phyloP scores from a whole-genome alignment of 1,140 invertebrate species.

The Macrocentrus cingulum region DNA sequence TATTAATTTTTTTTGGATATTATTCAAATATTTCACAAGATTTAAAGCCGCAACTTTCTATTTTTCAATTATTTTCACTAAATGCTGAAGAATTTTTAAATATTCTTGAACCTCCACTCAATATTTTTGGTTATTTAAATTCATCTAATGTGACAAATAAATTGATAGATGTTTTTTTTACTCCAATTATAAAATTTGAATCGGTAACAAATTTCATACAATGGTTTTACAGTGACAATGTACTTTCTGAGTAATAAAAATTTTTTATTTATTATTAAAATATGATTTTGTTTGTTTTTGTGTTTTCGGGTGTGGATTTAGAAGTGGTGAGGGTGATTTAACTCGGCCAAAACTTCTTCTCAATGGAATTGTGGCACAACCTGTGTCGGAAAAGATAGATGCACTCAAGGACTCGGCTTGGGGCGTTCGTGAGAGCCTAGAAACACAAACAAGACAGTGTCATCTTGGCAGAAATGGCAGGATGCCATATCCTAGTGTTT shows the following conservation, averaged over 20 bases:
- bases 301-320: constrained; percentile 33
- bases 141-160: no score
- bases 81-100: no score
- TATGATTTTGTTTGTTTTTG: constrained; percentile 11
- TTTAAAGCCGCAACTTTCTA: not conserved
- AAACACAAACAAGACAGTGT: constrained; percentile 63
- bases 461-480: constrained; percentile 61
- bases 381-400: constrained; percentile 38
- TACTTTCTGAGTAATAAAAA: constrained; percentile 1
- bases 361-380: constrained; percentile 35
- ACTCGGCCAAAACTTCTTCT: constrained; percentile 36
- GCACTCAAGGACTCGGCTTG: constrained; percentile 44
- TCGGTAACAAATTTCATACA: no score
- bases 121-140: not conserved
- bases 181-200: no score
- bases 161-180: no score
- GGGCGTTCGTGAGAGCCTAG: constrained; percentile 42
- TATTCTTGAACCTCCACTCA: no score
- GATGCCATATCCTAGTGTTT: constrained; percentile 50
- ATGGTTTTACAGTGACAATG: constrained; percentile 5
- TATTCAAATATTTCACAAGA: not conserved
- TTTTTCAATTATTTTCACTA: not conserved
- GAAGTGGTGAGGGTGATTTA: constrained; percentile 44
- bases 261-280: not conserved
- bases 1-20: not conserved